phyloP scores from a whole-genome alignment of 1,140 invertebrate species.

The Lysiphlebus fabarum region DNA sequence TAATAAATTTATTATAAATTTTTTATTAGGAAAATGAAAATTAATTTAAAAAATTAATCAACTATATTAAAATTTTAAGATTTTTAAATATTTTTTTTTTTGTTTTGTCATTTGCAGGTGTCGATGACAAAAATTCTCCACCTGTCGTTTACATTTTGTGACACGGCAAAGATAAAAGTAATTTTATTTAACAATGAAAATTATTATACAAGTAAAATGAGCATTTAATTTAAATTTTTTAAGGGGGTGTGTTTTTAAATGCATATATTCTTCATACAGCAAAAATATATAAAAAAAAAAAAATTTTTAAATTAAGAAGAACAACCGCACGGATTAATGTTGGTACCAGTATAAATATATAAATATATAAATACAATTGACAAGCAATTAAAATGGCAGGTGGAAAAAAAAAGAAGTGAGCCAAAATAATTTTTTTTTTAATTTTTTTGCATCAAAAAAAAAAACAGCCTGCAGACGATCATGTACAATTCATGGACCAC shows the following conservation, averaged over 20 bases:
- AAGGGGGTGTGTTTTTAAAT: not conserved
- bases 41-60: no score
- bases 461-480: conserved; percentile 5
- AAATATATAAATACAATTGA: no score
- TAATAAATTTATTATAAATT: no score
- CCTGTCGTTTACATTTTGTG: conserved; percentile 10
- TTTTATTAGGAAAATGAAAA: no score
- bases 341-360: no score
- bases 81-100: not conserved
- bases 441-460: not conserved
- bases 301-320: conserved; percentile 10
- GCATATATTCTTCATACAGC: not conserved
- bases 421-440: no score
- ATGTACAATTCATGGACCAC: conserved; percentile 4
- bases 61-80: no score
- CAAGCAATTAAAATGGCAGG: not conserved
- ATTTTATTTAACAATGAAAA: not conserved
- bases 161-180: conserved; percentile 5
- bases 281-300: not conserved
- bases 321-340: no score
- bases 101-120: conserved; percentile 5
- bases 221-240: not conserved
- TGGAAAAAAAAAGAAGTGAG: conserved; percentile 18
- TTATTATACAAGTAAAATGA: not conserved
- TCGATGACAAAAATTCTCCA: not conserved